A percentile compares a stretch with the other conserved stretches of the same genome.
phyloP scores from a whole-genome alignment of 2,113 vertebrate genomes.

The Trochalopteron elliotii region DNA sequence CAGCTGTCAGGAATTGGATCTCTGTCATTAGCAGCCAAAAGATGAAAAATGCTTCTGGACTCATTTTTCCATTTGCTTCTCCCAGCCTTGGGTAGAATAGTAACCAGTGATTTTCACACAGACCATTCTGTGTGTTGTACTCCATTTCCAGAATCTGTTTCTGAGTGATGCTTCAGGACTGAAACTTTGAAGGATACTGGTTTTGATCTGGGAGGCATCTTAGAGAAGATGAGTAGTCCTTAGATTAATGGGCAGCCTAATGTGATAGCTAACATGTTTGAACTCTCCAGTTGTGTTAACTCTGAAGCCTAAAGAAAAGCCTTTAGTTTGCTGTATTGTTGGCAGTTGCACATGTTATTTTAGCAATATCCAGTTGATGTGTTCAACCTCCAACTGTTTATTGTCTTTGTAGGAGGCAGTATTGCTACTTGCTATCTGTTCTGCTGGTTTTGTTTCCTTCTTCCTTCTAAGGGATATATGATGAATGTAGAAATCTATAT shows the following conservation, averaged over 20 bases:
- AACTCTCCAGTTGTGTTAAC: not conserved
- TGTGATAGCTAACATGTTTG: not conserved
- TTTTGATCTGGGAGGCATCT: not conserved
- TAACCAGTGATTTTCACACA: not conserved
- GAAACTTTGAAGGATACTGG: not conserved
- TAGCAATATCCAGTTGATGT: not conserved
- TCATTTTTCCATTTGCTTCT: not conserved
- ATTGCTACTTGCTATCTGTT: not conserved
- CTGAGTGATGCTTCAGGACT: not conserved
- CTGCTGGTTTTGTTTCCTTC: not conserved
- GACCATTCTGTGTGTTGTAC: not conserved
- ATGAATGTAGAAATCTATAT: not conserved
- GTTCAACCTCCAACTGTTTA: not conserved
- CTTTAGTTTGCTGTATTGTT: not conserved
- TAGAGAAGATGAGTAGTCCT: not conserved
- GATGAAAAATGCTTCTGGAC: not conserved
- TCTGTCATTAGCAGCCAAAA: not conserved
- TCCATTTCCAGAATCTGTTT: not conserved
- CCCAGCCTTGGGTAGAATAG: not conserved
- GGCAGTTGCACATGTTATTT: not conserved
- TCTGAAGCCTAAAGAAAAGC: not conserved
- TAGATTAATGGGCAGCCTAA: not conserved
- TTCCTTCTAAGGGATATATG: not conserved
- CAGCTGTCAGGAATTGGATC: slow-evolving; percentile 9
- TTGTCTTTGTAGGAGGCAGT: not conserved